Conservation (phyloP, 2,888 invertebrate species). For the Agrenia bidenticulata region DNA sequence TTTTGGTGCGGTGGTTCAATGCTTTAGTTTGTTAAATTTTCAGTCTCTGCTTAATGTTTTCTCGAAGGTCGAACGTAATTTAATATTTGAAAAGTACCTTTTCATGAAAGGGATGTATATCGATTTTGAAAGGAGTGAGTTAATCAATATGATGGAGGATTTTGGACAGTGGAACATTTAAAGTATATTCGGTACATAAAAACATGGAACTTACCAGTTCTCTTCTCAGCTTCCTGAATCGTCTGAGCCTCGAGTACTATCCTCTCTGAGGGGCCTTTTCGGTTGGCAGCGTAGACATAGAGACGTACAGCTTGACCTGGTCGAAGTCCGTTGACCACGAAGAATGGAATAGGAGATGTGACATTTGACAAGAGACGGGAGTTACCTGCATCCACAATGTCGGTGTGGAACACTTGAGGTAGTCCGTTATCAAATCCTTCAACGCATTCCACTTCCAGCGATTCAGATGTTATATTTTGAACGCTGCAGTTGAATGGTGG, state of each 20-base stretch:
- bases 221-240: conserved; percentile 72
- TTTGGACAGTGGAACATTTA: too few relatives aligned
- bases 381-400: conserved; percentile 70
- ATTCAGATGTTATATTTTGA: conserved; percentile 74
- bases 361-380: conserved; percentile 68
- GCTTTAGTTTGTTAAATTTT: too few relatives aligned
- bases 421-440: conserved; percentile 74
- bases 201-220: conserved; percentile 68
- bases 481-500: conserved; percentile 75
- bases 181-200: too few relatives aligned
- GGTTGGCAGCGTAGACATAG: conserved; percentile 77
- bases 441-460: conserved; percentile 71
- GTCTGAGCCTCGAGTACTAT: conserved; percentile 71
- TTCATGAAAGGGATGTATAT: too few relatives aligned
- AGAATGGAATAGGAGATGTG: conserved; percentile 70
- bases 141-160: too few relatives aligned
- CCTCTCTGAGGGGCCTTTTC: conserved; percentile 75
- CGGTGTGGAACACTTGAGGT: conserved; percentile 70
- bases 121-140: too few relatives aligned
- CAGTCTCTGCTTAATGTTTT: too few relatives aligned
- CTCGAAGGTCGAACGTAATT: too few relatives aligned
- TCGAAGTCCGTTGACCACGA: conserved; percentile 74
- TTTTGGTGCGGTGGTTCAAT: too few relatives aligned
- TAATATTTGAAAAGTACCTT: too few relatives aligned
- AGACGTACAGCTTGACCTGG: conserved; percentile 76